Evolutionary conservation across 2,888 invertebrate genomes (phyloP).

Genomic region (Drosophila subsilvestris): DNA sequence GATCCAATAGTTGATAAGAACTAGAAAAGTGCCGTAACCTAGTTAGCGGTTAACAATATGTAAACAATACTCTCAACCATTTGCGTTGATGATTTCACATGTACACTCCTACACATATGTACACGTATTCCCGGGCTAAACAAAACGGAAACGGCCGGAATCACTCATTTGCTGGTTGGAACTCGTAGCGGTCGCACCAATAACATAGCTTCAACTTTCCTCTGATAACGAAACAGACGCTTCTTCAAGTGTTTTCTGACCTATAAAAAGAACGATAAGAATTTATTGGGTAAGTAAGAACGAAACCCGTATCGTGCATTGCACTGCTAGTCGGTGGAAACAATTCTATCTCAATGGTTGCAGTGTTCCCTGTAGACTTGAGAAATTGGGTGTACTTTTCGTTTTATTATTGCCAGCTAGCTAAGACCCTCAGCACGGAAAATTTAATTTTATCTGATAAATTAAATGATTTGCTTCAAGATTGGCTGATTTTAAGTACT

Average conservation of each 20-base stretch:
- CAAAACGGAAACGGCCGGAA: slow-evolving; percentile 64
- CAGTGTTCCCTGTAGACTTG: too few relatives aligned
- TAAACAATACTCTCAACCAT: slow-evolving; percentile 28
- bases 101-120: background rate
- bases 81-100: slow-evolving; percentile 13
- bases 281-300: slow-evolving; percentile 20
- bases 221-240: slow-evolving; percentile 45
- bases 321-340: too few relatives aligned
- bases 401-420: too few relatives aligned
- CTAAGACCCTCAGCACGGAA: too few relatives aligned
- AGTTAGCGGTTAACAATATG: slow-evolving; percentile 10
- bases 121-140: slow-evolving; percentile 53
- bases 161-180: slow-evolving; percentile 58
- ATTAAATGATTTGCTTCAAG: too few relatives aligned
- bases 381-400: too few relatives aligned
- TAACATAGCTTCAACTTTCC: slow-evolving; percentile 19
- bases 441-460: too few relatives aligned
- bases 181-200: slow-evolving; percentile 56
- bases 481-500: too few relatives aligned
- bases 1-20: background rate
- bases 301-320: background rate
- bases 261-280: slow-evolving; percentile 38
- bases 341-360: too few relatives aligned
- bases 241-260: slow-evolving; percentile 36
- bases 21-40: slow-evolving; percentile 13